Evolutionary conservation across 2,797 vertebrate species (phyloP), one percentile per base, ranked within the genome.

Genomic region (Bovichtus variegatus): DNA sequence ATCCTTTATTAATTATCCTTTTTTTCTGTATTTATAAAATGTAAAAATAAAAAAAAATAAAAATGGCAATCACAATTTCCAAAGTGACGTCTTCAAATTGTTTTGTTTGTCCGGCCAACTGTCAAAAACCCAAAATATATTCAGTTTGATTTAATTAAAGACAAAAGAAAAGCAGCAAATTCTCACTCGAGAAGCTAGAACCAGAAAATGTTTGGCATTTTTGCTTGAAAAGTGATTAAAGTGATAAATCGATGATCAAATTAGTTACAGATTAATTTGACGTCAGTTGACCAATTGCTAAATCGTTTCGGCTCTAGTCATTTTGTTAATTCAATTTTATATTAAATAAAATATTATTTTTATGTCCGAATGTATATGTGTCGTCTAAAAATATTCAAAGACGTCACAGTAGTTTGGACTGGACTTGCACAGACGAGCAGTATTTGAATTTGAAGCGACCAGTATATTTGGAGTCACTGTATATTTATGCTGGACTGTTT

Each of bases 401-500:
- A 95, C 94, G 95, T 96, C 93, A 93, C 92, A 94, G 95, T 94
- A 95, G 94, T 95, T 83, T 66, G 95, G 95, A 94, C 96, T 94
- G 92, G 94, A 95, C 96, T 94, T 92, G 93, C 94, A 96, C 95
- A 96, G 95, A 95, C 94, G 87, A 95, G 96, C 95, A 96, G 94
- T 96, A 96, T 97, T 96, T 97, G 96, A 96, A 96, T 96, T 94
- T 95, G 94, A 96, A 96, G 95, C 94, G 91, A 95, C 95, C 94
- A 94, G 95, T 94, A 92, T 96, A 96, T 97, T 96, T 97, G 95
- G 95, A 96, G 94, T 82, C 29, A 53, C 81, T 85, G 96, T 96
- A 93, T 97, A 96, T 97, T 97, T 97, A 96, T 96, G 94, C 96
- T 96, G 95, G 93, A 93, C 94, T 97, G 96, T 97, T 98, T 97